Base-by-base conservation (phyloP, 2,888 invertebrate genomes). In the Eupithecia exiguata region DNA sequence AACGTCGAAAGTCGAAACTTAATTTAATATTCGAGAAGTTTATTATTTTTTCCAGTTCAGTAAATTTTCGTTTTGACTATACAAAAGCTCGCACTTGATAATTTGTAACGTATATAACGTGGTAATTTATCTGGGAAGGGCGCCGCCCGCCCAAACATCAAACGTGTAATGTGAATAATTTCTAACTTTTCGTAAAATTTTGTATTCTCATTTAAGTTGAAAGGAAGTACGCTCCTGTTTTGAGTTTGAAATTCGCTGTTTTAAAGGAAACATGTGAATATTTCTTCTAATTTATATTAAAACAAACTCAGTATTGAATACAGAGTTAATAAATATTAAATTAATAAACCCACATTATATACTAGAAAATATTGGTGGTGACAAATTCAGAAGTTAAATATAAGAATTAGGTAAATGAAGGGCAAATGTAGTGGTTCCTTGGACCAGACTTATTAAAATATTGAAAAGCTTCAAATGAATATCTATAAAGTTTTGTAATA, bases 201-300 rank as follows among this genome's bases (percentile, higher is more conserved):
- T 21, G 40, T 66, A 66, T 40, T 66, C 65, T 66, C 65, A 38
- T 65, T 66, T 40, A 66, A 66, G 40, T 66, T 66, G 65, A 66
- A 40, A 25, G 65, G 65, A 65, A 65, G 65, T 40, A 38, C 21
- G 63, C 63, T 35, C 65, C 40, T 12, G n/a, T 63, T 40, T 25
- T n/a, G 21, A 68, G 25, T 65, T 65, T 40, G 21, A 12, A 40
- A 65, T 36, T 65, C 38, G 0, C 5, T 62, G 38, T 25, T 40
- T 7, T 49, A 49, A n/a, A 40, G 21, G 65, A 36, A 38, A 21
- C 38, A n/a, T 49, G 49, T 49, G 0, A 14, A 21, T 18, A 62
- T 62, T 30, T 62, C 25, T 35, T 35, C 30, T 35, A 30, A 62
- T 35, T 35, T 14, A 35, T 35, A 62, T 35, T 62, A 62, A 35